A percentile compares a stretch with the other conserved stretches of the same genome.
phyloP scores from a whole-genome alignment of 2,888 invertebrate genomes.

The Noctua janthe region DNA sequence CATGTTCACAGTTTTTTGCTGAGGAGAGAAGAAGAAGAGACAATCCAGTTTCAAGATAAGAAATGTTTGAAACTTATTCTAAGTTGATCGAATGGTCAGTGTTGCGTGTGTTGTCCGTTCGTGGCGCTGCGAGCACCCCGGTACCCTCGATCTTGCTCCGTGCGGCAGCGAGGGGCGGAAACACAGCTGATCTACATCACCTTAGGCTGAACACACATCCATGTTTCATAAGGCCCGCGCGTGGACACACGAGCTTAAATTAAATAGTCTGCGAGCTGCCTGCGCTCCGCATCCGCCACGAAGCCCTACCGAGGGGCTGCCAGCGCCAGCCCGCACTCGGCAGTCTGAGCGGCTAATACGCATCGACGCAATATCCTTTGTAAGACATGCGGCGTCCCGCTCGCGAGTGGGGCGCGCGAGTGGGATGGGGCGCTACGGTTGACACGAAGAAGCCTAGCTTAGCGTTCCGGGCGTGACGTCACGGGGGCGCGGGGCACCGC shows the following conservation, averaged over 20 bases:
- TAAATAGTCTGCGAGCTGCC: constrained; percentile 61
- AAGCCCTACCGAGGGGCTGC: constrained; percentile 75
- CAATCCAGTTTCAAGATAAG: constrained; percentile 43
- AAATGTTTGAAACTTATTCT: constrained; percentile 30
- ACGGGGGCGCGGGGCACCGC: constrained; percentile 77
- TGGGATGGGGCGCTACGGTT: constrained; percentile 67
- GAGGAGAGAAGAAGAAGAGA: neutral
- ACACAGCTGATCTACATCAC: constrained; percentile 49
- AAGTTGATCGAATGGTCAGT: constrained; percentile 10
- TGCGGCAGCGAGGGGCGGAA: constrained; percentile 8
- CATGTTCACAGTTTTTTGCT: constrained; percentile 48
- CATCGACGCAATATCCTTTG: constrained; percentile 71
- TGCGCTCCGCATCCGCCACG: constrained; percentile 60
- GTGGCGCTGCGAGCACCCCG: constrained; percentile 19
- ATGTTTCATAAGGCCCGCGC: constrained; percentile 43
- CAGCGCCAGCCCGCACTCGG: constrained; percentile 46
- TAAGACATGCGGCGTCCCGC: constrained; percentile 69
- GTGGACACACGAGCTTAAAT: constrained; percentile 56
- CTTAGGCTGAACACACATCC: constrained; percentile 26
- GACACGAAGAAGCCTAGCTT: constrained; percentile 76
- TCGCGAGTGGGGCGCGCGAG: constrained; percentile 55
- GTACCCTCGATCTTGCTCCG: constrained; percentile 58
- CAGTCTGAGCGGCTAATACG: constrained; percentile 61
- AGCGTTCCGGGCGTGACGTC: constrained; percentile 84
- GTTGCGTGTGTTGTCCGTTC: constrained; percentile 25